A percentile compares a stretch with the other conserved stretches of the same genome.
Conservation (phyloP, 2,113 vertebrate species). For the Eclectus roratus region DNA sequence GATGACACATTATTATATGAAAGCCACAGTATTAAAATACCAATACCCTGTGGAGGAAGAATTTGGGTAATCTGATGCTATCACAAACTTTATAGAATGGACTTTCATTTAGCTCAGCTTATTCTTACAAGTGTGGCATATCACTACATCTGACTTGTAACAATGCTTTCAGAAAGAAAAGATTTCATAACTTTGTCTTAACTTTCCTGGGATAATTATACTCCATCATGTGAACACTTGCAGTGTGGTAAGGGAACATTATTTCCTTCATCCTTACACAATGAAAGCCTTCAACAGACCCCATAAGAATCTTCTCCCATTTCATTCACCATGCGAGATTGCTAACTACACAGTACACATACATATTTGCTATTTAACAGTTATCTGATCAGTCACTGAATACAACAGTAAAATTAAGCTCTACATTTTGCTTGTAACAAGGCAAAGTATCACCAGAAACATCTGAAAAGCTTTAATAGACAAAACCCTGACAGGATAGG, state of each 20-base stretch:
- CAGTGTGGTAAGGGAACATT: background rate
- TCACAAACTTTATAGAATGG: background rate
- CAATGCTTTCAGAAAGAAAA: background rate
- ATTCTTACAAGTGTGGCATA: background rate
- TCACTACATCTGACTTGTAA: background rate
- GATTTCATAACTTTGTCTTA: background rate
- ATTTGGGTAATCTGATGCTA: background rate
- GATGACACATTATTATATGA: background rate
- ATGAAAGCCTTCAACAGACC: background rate
- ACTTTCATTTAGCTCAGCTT: background rate
- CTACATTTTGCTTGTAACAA: background rate
- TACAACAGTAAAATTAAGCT: background rate
- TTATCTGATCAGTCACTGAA: background rate
- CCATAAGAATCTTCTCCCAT: background rate
- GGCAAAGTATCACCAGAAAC: background rate
- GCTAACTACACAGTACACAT: background rate
- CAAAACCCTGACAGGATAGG: background rate
- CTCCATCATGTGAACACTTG: background rate
- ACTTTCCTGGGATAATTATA: background rate
- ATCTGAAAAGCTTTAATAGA: background rate
- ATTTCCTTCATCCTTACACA: background rate
- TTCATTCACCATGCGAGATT: background rate
- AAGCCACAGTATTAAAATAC: background rate
- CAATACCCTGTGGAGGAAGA: background rate
- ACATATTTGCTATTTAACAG: background rate